Evolutionary conservation across 2,888 invertebrate species (phyloP).

Genomic region (Geotrupes spiniger): DNA sequence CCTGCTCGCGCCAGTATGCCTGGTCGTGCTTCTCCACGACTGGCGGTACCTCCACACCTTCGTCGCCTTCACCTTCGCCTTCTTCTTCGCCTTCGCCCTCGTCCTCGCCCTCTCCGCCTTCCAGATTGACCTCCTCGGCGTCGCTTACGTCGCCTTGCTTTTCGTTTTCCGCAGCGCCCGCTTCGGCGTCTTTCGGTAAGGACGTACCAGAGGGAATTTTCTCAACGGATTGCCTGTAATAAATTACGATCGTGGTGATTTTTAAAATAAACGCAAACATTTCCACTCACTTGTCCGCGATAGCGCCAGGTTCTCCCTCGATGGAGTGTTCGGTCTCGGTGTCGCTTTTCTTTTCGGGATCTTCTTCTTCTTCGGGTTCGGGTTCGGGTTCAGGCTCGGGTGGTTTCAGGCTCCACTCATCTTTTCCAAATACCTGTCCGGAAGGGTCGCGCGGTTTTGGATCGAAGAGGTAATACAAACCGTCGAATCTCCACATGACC

Average conservation of each 20-base stretch:
- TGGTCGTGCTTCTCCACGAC: conserved; percentile 22
- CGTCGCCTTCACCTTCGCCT: conserved; percentile 14
- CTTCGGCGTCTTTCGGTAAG: background rate
- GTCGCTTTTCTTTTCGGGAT: background rate
- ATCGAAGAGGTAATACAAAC: conserved; percentile 43
- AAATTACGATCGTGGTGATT: too few species aligned
- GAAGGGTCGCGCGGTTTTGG: conserved; percentile 41
- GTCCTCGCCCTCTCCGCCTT: background rate
- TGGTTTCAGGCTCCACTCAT: conserved; percentile 39
- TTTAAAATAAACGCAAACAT: too few species aligned
- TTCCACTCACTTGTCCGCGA: too few species aligned
- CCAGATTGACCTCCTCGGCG: background rate
- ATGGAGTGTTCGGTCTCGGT: conserved; percentile 2
- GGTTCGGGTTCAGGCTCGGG: background rate
- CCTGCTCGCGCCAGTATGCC: conserved; percentile 38
- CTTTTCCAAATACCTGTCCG: conserved; percentile 43
- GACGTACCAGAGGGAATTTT: too few species aligned
- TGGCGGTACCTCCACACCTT: background rate
- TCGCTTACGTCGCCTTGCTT: background rate
- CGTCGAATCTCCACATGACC: conserved; percentile 42
- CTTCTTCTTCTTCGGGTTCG: background rate
- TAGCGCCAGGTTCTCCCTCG: conserved; percentile 12
- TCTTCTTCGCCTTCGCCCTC: background rate
- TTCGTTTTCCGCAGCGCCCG: background rate
- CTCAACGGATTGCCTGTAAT: too few species aligned